Base-by-base conservation (phyloP, 2,888 invertebrate species). In the Cephus pygmeus region DNA sequence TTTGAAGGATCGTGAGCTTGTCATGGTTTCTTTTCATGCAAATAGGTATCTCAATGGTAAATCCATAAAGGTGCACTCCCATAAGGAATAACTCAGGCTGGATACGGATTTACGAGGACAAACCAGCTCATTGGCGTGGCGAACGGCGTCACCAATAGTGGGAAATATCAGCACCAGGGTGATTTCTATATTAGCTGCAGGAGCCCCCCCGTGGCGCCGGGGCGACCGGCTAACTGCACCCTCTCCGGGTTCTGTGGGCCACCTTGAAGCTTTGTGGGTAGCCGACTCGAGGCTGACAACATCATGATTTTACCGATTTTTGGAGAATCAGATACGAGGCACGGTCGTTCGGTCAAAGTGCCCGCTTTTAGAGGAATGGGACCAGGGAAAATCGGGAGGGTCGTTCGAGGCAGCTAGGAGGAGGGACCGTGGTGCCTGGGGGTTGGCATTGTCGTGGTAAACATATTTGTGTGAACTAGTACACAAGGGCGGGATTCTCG, bases 121-220 rank as follows among this genome's bases (percentile, higher is more conserved):
- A 56, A 56, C 31, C 71, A 31, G 71, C 71, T 71, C 33, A 71
- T 71, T 71, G 75, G 80, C 82, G 83, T 81, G 82, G 81, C 81
- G 83, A 83, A 81, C 82, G 81, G 83, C 83, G 86, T 85, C 83
- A 85, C 77, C 81, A 85, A 87, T 84, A 86, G 87, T 82, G 85
- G 83, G 83, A 87, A 83, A 84, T 87, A 89, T 88, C 87, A 87
- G 82, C 87, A 82, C 84, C 83, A 81, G 83, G 83, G 85, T 89
- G 89, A 89, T 88, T 89, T 88, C 89, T 89, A 86, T 89, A 89
- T 89, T 89, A 89, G 87, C 83, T 87, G 80, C 80, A 84, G 73
- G 76, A 80, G 87, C 85, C 85, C 84, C 86, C 89, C 88, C 82
- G 86, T 85, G 84, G 88, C 82, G 88, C 81, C 80, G 77, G 79